Conservation (phyloP, 2,797 vertebrate species). For the Gobio occitaniae region DNA sequence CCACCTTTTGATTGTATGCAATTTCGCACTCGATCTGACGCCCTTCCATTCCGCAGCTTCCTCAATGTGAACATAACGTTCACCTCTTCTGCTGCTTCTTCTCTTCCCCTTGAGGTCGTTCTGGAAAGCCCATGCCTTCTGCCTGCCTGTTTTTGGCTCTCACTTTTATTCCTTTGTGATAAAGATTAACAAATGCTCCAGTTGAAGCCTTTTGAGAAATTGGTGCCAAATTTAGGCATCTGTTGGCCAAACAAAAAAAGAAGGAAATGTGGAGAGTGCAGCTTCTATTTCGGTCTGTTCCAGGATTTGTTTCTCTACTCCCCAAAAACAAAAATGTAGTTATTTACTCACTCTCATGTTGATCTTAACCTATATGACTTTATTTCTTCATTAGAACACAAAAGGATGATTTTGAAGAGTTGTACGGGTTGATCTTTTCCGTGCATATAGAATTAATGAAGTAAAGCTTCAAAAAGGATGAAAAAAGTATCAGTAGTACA, state of each 20-base stretch:
- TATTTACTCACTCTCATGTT: neutral
- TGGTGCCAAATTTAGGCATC: constrained; percentile 16
- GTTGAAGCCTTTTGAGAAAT: constrained; percentile 34
- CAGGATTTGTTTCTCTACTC: neutral
- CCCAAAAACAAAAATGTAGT: neutral
- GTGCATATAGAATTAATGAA: neutral
- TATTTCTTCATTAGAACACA: neutral
- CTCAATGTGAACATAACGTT: constrained; percentile 23
- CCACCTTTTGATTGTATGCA: constrained; percentile 33
- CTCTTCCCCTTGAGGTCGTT: constrained; percentile 5
- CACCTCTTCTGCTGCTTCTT: neutral
- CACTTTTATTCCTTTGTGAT: constrained; percentile 27
- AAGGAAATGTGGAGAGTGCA: constrained; percentile 1
- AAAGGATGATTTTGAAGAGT: neutral
- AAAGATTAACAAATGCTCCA: constrained; percentile 21
- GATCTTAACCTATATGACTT: neutral
- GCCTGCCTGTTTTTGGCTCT: constrained; percentile 11
- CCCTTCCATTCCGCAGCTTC: constrained; percentile 12
- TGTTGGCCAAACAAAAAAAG: constrained; percentile 18
- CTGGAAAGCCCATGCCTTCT: constrained; percentile 11
- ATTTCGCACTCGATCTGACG: constrained; percentile 7
- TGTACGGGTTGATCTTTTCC: neutral
- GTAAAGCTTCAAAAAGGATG: neutral
- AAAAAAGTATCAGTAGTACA: neutral
- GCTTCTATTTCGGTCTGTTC: neutral